Percentiles rank a stretch among this genome's conserved stretches.
Conservation (phyloP, 1,140 invertebrate species). For the Fopius arisanus region DNA sequence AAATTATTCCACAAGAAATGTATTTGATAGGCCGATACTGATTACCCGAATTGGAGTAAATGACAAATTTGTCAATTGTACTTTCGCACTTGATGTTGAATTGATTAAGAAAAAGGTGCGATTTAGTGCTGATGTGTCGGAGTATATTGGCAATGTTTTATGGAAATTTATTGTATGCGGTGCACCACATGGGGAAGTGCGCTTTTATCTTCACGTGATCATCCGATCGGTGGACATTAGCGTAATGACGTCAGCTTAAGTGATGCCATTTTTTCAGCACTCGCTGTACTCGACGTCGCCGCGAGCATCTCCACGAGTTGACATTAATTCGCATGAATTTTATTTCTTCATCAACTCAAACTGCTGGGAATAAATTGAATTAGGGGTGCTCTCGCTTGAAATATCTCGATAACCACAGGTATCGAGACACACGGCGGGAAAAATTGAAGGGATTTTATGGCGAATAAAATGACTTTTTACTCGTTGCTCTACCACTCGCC, state of each 20-base stretch:
- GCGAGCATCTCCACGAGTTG: too few relatives aligned
- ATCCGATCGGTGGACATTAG: constrained; percentile 31
- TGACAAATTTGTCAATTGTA: constrained; percentile 9
- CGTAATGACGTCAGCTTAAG: constrained; percentile 14
- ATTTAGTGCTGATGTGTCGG: background rate
- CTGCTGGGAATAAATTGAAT: background rate
- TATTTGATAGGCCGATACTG: background rate
- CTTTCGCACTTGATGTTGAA: background rate
- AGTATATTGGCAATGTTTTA: constrained; percentile 27
- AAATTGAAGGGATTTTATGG: too few relatives aligned
- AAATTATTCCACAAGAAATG: background rate
- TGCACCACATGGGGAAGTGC: constrained; percentile 13
- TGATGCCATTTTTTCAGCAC: too few relatives aligned
- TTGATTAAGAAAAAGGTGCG: background rate
- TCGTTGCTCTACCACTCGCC: too few relatives aligned
- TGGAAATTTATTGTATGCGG: constrained; percentile 30
- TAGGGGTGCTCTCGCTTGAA: too few relatives aligned
- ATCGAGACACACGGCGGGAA: too few relatives aligned
- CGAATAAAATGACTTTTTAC: too few relatives aligned
- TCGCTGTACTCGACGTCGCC: too few relatives aligned
- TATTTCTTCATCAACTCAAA: too few relatives aligned
- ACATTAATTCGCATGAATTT: too few relatives aligned
- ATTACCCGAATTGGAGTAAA: background rate
- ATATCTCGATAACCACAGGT: too few relatives aligned
- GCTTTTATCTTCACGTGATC: constrained; percentile 27